Evolutionary conservation across 2,797 vertebrate genomes (phyloP).

Genomic region (Mormyrus proboscirostris): DNA sequence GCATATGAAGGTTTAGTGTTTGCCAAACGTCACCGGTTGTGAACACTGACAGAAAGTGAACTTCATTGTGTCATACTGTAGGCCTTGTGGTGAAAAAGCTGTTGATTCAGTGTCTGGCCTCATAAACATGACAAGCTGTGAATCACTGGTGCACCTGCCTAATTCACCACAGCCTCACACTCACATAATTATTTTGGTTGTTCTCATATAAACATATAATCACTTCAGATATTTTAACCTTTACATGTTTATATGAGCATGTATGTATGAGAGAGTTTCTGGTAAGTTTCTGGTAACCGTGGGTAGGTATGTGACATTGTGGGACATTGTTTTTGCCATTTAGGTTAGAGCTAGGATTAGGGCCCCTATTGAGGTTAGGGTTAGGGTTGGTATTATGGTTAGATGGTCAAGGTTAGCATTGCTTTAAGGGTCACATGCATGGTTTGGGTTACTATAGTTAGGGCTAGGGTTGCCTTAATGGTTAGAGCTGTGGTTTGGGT

Average conservation of each 20-base stretch:
- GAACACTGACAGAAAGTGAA: not conserved
- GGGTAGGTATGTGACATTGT: not conserved
- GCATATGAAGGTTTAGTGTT: not conserved
- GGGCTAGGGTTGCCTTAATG: no score
- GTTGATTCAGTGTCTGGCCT: not conserved
- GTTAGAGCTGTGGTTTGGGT: no score
- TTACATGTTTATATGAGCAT: not conserved
- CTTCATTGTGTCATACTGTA: not conserved
- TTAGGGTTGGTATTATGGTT: not conserved
- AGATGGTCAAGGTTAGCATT: not conserved
- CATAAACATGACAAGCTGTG: constrained; percentile 13
- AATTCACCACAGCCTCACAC: not conserved
- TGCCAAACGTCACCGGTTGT: not conserved
- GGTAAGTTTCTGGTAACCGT: not conserved
- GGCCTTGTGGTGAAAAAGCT: not conserved
- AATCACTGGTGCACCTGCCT: not conserved
- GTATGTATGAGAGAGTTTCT: not conserved
- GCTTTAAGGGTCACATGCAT: no score
- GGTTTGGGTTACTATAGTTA: no score
- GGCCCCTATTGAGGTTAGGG: not conserved
- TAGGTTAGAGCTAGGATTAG: not conserved
- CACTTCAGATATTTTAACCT: not conserved
- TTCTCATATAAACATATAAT: not conserved
- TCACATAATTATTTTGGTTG: not conserved
- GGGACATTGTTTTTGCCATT: not conserved